Base-by-base conservation (phyloP, 2,113 vertebrate genomes). In the Gila orcuttii region DNA sequence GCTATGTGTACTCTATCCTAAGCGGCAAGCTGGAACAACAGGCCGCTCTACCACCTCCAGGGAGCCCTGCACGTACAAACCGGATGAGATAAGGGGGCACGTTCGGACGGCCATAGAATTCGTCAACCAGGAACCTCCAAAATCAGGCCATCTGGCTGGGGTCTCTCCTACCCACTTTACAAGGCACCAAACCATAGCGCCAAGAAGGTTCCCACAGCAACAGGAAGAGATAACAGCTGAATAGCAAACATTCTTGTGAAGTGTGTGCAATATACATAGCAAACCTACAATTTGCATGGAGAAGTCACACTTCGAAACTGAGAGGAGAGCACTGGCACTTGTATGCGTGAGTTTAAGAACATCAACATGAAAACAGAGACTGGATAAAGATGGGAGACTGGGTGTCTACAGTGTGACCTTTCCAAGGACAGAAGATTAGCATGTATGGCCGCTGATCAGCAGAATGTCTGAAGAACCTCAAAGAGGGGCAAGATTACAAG, bases 131-230 rank as follows among this genome's bases (percentile, higher is more conserved):
- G 64, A 92, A 90, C 86, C 88, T 91, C 90, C 88, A 83, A 90
- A 91, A 91, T 79, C 25, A 83, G 88, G 90, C 93, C 93, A 93
- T 94, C 92, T 93, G 93, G 92, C 89, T 85, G 60, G 90, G 88
- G 88, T 83, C 83, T 86, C 80, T 86, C 83, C 66, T 33, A 87
- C 84, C 77, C 89, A 92, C 92, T 93, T 91, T 87, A 90, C 90
- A 92, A 92, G 88, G 85, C 92, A 90, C 87, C 77, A 62, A 91
- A 89, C 92, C 85, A 66, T 33, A 90, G n/a, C 3, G 89, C 90
- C 92, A 92, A 88, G 91, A 91, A 91, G 86, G 86, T 87, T 77
- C 84, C 87, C 91, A 87, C 86, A 82, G 85, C 86, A 89, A 84
- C 55, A 21, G 74, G 75, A 86, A 84, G 71, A 90, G 69, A 90